Evolutionary conservation across 2,888 invertebrate species (phyloP).

Genomic region (Parthenolecanium corni): DNA sequence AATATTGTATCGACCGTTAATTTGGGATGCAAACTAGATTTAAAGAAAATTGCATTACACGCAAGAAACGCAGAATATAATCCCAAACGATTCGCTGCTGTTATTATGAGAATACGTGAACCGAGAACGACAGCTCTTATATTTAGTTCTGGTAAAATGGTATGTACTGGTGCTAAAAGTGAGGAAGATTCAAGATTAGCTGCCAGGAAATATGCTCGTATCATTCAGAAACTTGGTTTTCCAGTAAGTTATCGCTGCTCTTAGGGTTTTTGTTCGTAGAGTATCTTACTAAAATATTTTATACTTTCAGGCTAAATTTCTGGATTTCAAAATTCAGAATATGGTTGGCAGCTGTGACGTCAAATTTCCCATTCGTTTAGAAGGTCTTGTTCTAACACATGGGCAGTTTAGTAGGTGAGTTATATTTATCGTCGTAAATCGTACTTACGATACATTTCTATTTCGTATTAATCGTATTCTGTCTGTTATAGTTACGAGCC

Average conservation of each 20-base stretch:
- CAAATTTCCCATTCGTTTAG: slow-evolving; percentile 69
- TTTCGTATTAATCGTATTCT: slow-evolving; percentile 1
- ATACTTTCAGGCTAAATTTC: slow-evolving; percentile 53
- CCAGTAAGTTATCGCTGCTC: slow-evolving; percentile 45
- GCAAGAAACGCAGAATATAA: slow-evolving; percentile 99
- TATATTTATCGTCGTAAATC: not conserved
- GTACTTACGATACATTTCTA: not conserved
- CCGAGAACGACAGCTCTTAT: slow-evolving; percentile 76
- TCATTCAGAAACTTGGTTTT: slow-evolving; percentile 70
- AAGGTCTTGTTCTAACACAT: slow-evolving; percentile 69
- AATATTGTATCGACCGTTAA: slow-evolving; percentile 98
- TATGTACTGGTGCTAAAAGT: slow-evolving; percentile 75
- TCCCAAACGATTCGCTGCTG: slow-evolving; percentile 96
- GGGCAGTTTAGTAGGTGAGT: slow-evolving; percentile 57
- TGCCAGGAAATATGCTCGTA: slow-evolving; percentile 68
- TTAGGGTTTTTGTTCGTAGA: no score
- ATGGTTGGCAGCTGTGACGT: slow-evolving; percentile 82
- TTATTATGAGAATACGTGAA: slow-evolving; percentile 86
- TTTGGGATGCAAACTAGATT: slow-evolving; percentile 82
- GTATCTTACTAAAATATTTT: not conserved
- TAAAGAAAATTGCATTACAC: slow-evolving; percentile 93
- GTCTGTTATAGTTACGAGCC: slow-evolving; percentile 45
- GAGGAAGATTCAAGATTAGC: slow-evolving; percentile 67
- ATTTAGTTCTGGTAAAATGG: slow-evolving; percentile 77
- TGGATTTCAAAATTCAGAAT: slow-evolving; percentile 72